Base-by-base conservation (phyloP, 1,140 invertebrate genomes). In the Aradophagus sp. region DNA sequence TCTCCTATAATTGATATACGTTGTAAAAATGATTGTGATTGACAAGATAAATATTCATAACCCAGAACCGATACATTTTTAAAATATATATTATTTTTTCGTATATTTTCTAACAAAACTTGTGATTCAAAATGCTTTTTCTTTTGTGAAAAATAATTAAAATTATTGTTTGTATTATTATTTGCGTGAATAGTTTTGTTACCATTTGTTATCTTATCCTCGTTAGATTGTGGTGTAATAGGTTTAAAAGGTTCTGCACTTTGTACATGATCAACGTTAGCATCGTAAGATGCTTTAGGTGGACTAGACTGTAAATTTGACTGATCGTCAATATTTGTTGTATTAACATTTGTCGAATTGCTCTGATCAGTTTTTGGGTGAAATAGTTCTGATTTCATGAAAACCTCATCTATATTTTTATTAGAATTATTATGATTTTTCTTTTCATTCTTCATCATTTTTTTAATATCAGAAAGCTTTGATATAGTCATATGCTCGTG, bases 1-100 rank as follows among this genome's bases (percentile, higher is more conserved):
- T 93, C 91, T 10, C 92, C 92, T 31, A 90, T 87, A 35, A 93
- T 82, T n/a, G 91, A 91, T 81, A 93, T 88, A 59, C 91, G 87
- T 82, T 90, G 89, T 34, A 91, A 81, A 78, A 92, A 93, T 32
- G 91, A 88, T 50, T 90, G 90, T 14, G 91, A 89, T 36, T 89
- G 87, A 74, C 91, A 93, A 16, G 88, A 86, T 16, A 93, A 74
- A 4, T 89, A 72, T n/a, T 89, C 83, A 78, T 89, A 90, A 72
- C 87, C 86, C 35, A 78, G 73, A 65, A 80, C 80, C 66, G 85
- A 83, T 12, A 66, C 16, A 73, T 89, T 86, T 12, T 82, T 80
- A 13, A 89, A 86, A 77, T 90, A 89, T 39, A 85, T 77, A 68
- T 89, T 88, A 38, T 87, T 86, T 65, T 80, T 87, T 7, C 88